Evolutionary conservation across 2,113 vertebrate genomes (phyloP).

Genomic region (Aldabrachelys gigantea): DNA sequence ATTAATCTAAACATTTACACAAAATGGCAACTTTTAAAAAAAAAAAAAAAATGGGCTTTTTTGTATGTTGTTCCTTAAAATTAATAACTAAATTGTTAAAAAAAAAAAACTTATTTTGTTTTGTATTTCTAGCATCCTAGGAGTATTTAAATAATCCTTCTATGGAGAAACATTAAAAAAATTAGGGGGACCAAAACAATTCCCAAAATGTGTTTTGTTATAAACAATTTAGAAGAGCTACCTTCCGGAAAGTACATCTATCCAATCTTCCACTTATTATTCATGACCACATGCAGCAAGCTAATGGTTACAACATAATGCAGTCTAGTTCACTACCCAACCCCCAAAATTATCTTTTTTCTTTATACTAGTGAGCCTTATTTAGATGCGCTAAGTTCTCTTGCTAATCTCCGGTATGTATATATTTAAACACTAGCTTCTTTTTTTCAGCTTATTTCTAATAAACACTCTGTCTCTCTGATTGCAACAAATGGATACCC

Average conservation of each 20-base stretch:
- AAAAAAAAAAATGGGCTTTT: not conserved
- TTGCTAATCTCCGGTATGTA: rapidly evolving
- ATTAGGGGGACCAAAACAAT: not conserved
- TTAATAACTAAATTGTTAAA: not conserved
- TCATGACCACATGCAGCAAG: not conserved
- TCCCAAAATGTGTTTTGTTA: not conserved
- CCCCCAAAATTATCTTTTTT: not conserved
- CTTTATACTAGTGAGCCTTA: not conserved
- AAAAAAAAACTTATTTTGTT: not conserved
- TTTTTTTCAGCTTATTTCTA: not conserved
- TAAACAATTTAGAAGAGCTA: not conserved
- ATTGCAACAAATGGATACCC: not conserved
- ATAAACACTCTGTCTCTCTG: not conserved
- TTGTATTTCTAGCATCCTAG: rapidly evolving
- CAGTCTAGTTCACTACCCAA: not conserved
- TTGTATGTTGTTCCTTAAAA: not conserved
- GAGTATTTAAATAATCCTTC: not conserved
- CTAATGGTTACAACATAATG: not conserved
- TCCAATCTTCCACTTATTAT: not conserved
- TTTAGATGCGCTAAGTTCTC: not conserved
- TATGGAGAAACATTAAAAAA: not conserved
- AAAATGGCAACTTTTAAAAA: not conserved
- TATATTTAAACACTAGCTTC: rapidly evolving
- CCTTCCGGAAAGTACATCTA: not conserved
- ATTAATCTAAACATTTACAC: not conserved